A percentile compares a stretch with the other conserved stretches of the same genome.
Evolutionary conservation across 2,888 invertebrate species (phyloP).

Genomic region (Salticus scenicus): DNA sequence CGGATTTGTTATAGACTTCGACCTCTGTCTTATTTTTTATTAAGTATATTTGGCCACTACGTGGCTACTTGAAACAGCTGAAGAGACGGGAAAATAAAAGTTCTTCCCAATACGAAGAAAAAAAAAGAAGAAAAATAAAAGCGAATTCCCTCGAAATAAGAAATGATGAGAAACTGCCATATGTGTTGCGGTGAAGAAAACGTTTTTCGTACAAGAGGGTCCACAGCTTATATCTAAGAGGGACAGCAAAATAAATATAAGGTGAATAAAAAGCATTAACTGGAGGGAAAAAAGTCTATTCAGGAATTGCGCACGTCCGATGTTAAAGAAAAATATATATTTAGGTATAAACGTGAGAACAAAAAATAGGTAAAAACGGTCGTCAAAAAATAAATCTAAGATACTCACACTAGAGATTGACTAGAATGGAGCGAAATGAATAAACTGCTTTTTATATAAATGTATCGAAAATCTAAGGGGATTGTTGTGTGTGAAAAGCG

Average conservation of each 20-base stretch:
- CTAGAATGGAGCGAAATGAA: slow-evolving; percentile 35
- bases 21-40: too few species aligned
- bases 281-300: slow-evolving; percentile 22
- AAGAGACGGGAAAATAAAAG: not conserved
- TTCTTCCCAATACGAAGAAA: not conserved
- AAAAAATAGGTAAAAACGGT: slow-evolving; percentile 37
- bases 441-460: slow-evolving; percentile 43
- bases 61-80: not conserved
- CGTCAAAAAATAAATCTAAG: slow-evolving; percentile 44
- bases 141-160: slow-evolving; percentile 36
- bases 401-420: slow-evolving; percentile 43
- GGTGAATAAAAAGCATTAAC: too few species aligned
- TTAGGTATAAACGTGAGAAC: slow-evolving; percentile 58
- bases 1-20: too few species aligned
- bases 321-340: slow-evolving; percentile 57
- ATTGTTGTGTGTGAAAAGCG: not conserved
- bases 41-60: not conserved
- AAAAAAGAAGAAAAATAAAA: slow-evolving; percentile 19
- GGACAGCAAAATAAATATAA: slow-evolving; percentile 34
- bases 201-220: slow-evolving; percentile 44
- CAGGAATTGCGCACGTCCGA: slow-evolving; percentile 41
- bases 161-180: slow-evolving; percentile 64
- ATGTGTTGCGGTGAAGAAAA: slow-evolving; percentile 58
- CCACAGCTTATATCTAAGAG: slow-evolving; percentile 35
- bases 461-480: slow-evolving; percentile 34